Percentiles rank a stretch among this genome's conserved stretches.
Conservation (phyloP, 92 coral and sea anemone species). For the Zoanthus sociatus region DNA sequence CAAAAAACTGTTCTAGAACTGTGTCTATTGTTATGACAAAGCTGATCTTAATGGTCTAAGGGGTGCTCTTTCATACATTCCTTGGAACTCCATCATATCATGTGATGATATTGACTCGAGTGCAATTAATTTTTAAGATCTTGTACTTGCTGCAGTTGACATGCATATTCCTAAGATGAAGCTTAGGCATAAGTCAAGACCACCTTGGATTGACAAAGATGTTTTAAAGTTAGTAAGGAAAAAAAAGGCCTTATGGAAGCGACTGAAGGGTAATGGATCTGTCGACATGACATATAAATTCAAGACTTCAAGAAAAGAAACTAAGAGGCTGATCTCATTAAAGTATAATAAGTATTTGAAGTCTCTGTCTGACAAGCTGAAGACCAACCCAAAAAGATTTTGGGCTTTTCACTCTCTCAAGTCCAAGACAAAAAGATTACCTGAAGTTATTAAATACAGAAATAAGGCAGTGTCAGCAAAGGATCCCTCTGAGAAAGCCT, state of each 20-base stretch:
- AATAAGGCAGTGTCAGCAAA: constrained; percentile 36
- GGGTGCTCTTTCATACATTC: too few relatives aligned
- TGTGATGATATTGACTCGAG: too few relatives aligned
- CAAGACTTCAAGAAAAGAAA: too few relatives aligned
- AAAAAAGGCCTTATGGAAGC: constrained; percentile 64
- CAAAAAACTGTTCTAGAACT: not conserved
- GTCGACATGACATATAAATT: too few relatives aligned
- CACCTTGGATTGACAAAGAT: constrained; percentile 62
- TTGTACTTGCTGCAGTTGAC: too few relatives aligned
- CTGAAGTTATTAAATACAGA: too few relatives aligned
- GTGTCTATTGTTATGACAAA: constrained; percentile 50
- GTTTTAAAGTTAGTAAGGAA: constrained; percentile 59
- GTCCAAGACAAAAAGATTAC: too few relatives aligned
- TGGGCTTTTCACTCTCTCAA: constrained; percentile 51
- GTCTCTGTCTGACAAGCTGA: constrained; percentile 44
- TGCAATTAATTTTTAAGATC: too few relatives aligned
- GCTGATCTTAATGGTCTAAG: constrained; percentile 39
- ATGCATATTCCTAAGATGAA: too few relatives aligned
- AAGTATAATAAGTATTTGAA: constrained; percentile 42
- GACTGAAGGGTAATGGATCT: too few relatives aligned
- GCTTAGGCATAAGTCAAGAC: constrained; percentile 5
- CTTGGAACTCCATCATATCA: too few relatives aligned
- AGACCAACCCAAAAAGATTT: constrained; percentile 37
- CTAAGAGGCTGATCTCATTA: too few relatives aligned
- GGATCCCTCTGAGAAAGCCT: constrained; percentile 52